phyloP scores from a whole-genome alignment of 2,113 vertebrate species.

The Thamnaconus septentrionalis region DNA sequence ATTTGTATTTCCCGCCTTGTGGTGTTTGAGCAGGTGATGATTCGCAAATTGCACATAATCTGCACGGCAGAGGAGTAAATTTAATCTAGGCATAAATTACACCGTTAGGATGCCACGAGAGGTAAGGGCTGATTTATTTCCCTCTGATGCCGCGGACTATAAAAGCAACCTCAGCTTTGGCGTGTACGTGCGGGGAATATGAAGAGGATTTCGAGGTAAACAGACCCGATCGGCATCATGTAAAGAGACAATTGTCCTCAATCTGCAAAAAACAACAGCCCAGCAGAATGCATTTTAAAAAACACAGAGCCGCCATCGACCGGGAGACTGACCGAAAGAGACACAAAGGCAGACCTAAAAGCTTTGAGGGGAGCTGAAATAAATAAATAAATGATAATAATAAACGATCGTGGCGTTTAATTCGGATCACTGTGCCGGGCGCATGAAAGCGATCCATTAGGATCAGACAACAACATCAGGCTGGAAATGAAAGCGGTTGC shows the following conservation, averaged over 20 bases:
- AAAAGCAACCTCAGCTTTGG: neutral
- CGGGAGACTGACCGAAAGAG: neutral
- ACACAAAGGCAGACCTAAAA: conserved; percentile 20
- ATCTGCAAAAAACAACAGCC: neutral
- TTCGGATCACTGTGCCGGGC: conserved; percentile 40
- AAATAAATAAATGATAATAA: neutral
- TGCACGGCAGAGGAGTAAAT: neutral
- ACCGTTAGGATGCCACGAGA: neutral
- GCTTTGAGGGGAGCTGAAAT: neutral
- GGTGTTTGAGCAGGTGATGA: neutral
- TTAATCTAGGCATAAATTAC: neutral
- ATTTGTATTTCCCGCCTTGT: neutral
- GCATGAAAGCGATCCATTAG: conserved; percentile 46
- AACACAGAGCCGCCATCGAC: no score
- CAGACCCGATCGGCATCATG: neutral
- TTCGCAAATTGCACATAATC: neutral
- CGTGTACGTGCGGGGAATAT: neutral
- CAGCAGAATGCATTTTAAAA: neutral
- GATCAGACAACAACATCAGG: conserved; percentile 24
- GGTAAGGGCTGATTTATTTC: neutral
- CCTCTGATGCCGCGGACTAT: neutral
- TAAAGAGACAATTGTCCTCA: neutral
- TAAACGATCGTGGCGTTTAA: conserved; percentile 36
- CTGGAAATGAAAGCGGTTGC: conserved; percentile 32
- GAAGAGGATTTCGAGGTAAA: neutral